These are phyloP conservation scores for Rhynchotus rufescens DNA, from an alignment of 2,797 vertebrate genomes.

Conservation along the genomic window DNA sequence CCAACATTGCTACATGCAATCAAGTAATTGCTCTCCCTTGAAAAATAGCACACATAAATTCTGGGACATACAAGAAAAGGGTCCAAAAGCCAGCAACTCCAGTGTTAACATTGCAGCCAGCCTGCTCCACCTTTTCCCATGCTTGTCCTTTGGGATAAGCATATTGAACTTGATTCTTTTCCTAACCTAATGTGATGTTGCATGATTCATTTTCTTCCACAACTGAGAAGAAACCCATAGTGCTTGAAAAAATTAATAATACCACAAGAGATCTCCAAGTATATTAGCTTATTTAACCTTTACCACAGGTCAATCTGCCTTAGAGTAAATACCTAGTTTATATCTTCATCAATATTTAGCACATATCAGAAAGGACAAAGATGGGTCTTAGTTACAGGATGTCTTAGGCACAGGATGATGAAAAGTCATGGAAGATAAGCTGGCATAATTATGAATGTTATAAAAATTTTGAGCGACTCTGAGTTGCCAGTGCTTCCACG, in stretches of 20 bases:
- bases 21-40: not conserved
- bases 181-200: no score
- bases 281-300: not conserved
- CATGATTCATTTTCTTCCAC: not conserved
- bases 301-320: not conserved
- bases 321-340: rapidly evolving
- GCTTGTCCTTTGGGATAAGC: not conserved
- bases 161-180: not conserved
- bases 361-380: not conserved
- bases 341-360: not conserved
- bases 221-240: not conserved
- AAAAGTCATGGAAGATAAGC: not conserved
- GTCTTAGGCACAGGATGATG: not conserved
- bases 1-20: rapidly evolving
- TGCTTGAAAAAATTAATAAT: not conserved
- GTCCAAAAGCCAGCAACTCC: not conserved
- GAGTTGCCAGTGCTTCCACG: not conserved
- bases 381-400: not conserved
- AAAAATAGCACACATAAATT: not conserved
- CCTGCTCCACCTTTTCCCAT: not conserved
- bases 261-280: not conserved
- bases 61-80: not conserved
- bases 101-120: not conserved
- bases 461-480: not conserved
- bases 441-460: not conserved